Percentiles rank a stretch among this genome's conserved stretches.
phyloP scores from a whole-genome alignment of 1,140 invertebrate species.

The Drosophila rufa region DNA sequence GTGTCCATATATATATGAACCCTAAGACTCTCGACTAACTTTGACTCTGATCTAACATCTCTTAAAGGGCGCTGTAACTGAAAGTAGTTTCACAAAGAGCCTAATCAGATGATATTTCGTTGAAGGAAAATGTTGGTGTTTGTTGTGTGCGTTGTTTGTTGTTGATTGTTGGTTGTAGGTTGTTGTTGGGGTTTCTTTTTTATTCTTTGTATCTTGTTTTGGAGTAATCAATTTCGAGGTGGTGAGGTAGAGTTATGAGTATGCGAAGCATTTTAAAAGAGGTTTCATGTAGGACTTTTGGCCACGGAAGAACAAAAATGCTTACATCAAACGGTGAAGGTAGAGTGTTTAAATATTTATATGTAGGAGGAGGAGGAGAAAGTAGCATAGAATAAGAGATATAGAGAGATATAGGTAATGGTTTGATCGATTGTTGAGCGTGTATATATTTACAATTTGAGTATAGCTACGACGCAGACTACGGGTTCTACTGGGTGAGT shows the following conservation, averaged over 20 bases:
- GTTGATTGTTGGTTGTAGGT: conserved; percentile 31
- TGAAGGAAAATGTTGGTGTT: conserved; percentile 58
- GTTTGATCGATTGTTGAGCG: conserved; percentile 64
- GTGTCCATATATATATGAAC: conserved; percentile 14
- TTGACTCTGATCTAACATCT: conserved; percentile 41
- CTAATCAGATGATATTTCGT: conserved; percentile 41
- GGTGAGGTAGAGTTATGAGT: conserved; percentile 73
- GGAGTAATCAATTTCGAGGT: conserved; percentile 47
- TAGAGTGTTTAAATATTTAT: conserved; percentile 44
- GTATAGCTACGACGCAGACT: conserved; percentile 70
- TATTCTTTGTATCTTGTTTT: conserved; percentile 11
- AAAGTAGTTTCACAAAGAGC: conserved; percentile 44
- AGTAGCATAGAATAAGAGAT: conserved; percentile 51
- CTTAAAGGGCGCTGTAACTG: conserved; percentile 47
- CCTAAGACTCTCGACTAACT: conserved; percentile 42
- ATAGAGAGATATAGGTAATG: conserved; percentile 57
- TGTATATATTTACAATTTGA: conserved; percentile 78
- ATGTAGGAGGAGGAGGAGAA: conserved; percentile 53
- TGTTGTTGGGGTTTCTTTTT: conserved; percentile 12
- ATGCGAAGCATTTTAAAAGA: conserved; percentile 77
- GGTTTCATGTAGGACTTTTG: conserved; percentile 64
- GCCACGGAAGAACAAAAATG: conserved; percentile 60
- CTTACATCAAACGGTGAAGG: conserved; percentile 63
- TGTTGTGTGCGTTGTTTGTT: conserved; percentile 46
- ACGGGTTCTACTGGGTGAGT: conserved; percentile 77